Base-by-base conservation (phyloP, 2,888 invertebrate genomes). In the Luffia ferchaultella region DNA sequence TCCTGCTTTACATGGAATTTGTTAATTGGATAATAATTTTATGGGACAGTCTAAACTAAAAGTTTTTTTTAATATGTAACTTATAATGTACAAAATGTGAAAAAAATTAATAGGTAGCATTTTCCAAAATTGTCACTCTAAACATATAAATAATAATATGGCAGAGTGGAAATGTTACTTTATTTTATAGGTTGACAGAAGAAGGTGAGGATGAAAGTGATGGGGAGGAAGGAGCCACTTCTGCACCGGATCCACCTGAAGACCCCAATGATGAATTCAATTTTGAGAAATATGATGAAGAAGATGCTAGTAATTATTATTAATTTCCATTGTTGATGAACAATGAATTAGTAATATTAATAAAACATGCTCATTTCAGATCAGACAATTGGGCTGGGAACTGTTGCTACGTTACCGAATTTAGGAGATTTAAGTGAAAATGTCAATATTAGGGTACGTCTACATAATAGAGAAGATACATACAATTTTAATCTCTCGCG, bases 271-370 rank as follows among this genome's bases (percentile, higher is more conserved):
- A 92, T 70, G 91, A 93, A 67, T 93, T 89, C 64, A 82, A 90
- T 60, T 90, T 93, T 62, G 88, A 88, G 50, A 86, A 89, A 51
- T 93, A 95, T 69, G 92, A 93, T 60, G 85, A 90, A 49, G 92
- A 91, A 69, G 89, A 88, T 50, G 60, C 64, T 69, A 79, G 86
- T 86, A 68, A 56, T 65, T 57, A 44, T 44, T 50, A 30, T 50
- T 45, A 16, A 40, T 40, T n/a, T n/a, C n/a, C n/a, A n/a, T n/a
- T n/a, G n/a, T n/a, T n/a, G n/a, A n/a, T n/a, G n/a, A n/a, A n/a
- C n/a, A n/a, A n/a, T n/a, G n/a, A n/a, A n/a, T n/a, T n/a, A n/a
- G n/a, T n/a, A n/a, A n/a, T n/a, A n/a, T n/a, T n/a, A n/a, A n/a
- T n/a, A n/a, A n/a, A n/a, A n/a, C n/a, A n/a, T n/a, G n/a, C 44